A percentile compares a stretch with the other conserved stretches of the same genome.
phyloP scores from a whole-genome alignment of 1,140 invertebrate genomes.

The Hormaphis cornu region DNA sequence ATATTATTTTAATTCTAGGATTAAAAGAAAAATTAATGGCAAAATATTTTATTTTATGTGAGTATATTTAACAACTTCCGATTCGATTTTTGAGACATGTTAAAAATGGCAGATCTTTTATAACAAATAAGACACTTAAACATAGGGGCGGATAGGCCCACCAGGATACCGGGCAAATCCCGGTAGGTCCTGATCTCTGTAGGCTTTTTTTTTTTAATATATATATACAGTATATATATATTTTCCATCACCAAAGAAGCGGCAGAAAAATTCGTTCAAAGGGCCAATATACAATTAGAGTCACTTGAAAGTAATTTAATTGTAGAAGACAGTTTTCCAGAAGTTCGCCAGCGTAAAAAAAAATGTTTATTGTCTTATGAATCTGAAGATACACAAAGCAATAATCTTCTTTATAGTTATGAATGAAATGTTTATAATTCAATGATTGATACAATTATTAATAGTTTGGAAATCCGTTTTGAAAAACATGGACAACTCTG shows the following conservation, averaged over 20 bases:
- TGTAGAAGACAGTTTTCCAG: background rate
- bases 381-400: background rate
- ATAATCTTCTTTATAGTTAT: background rate
- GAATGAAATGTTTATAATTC: background rate
- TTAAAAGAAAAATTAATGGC: too few species aligned
- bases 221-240: too few species aligned
- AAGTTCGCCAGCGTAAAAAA: background rate
- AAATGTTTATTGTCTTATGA: background rate
- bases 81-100: too few species aligned
- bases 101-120: too few species aligned
- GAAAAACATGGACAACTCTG: background rate
- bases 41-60: too few species aligned
- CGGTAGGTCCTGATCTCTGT: too few species aligned
- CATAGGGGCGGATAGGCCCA: too few species aligned
- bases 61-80: too few species aligned
- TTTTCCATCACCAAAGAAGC: background rate
- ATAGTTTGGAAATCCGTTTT: background rate
- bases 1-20: too few species aligned
- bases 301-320: background rate
- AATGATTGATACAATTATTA: background rate
- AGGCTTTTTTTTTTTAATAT: too few species aligned
- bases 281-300: background rate
- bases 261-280: background rate
- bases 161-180: too few species aligned
- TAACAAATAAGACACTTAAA: too few species aligned